Evolutionary conservation across 2,888 invertebrate species (phyloP).

Genomic region (Limnephilus auricula): DNA sequence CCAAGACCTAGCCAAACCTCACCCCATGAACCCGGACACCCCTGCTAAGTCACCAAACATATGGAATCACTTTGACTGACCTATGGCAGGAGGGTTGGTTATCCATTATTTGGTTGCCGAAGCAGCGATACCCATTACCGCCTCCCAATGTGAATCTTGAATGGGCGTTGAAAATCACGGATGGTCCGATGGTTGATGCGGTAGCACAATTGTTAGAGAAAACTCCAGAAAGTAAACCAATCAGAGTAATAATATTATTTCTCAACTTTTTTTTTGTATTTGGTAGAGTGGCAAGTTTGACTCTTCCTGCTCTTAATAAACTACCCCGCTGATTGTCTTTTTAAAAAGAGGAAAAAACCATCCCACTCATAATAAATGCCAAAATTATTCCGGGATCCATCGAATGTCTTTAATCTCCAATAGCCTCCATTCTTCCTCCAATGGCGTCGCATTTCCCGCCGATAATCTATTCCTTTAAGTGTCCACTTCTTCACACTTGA

Average conservation of each 20-base stretch:
- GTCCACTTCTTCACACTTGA: conserved; percentile 61
- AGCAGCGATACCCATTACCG: too few species aligned
- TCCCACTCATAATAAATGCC: conserved; percentile 43
- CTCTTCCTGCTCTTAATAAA: background rate
- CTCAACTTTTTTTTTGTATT: background rate
- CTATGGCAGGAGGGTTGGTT: too few species aligned
- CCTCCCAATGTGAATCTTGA: too few species aligned
- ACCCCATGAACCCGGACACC: too few species aligned
- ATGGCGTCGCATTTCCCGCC: conserved; percentile 35
- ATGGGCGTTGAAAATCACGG: background rate
- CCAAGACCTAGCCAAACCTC: too few species aligned
- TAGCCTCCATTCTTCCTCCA: conserved; percentile 17
- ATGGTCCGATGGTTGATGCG: too few species aligned
- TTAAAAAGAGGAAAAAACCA: background rate
- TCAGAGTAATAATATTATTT: too few species aligned
- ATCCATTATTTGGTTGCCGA: too few species aligned
- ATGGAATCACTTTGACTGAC: too few species aligned
- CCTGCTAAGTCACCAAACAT: too few species aligned
- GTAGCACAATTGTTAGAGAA: too few species aligned
- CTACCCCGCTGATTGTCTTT: background rate
- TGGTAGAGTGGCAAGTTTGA: background rate
- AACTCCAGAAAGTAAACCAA: too few species aligned
- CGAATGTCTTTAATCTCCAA: conserved; percentile 23
- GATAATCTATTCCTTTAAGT: conserved; percentile 44
- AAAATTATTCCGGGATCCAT: conserved; percentile 28